Evolutionary conservation across 2,113 vertebrate species (phyloP), one percentile per base, ranked within the genome.

Genomic region (Oncorhynchus tshawytscha): DNA sequence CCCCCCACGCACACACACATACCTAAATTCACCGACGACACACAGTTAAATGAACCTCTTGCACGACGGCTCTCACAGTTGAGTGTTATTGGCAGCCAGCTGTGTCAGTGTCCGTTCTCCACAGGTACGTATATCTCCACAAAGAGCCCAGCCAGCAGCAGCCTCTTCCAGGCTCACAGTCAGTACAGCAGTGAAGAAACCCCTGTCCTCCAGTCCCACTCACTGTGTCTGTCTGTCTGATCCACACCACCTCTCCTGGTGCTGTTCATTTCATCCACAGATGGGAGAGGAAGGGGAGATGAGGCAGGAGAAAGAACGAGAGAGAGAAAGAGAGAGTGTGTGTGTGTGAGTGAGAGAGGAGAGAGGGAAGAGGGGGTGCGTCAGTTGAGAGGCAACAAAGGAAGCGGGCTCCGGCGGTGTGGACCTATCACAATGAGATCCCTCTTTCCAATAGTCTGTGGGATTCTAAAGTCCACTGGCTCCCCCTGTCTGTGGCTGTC

Each of bases 401-500:
- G 74, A 78, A 86, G 82, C 77, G 57, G 1, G 66, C 78, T 85
- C 49, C 65, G 82, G 81, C 84, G 60, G 71, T 75, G 83, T 86
- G 83, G 84, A 88, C 83, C 84, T 73, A 82, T 84, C 68, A 34
- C 81, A 85, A 86, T 74, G 78, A 87, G 73, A 85, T 88, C 78
- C 88, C 64, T 78, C 82, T 88, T 62, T 75, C 86, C 72, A 85
- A 67, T 18, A 2, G 88, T 67, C 81, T 85, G 88, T 78, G 70
- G 69, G 76, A 70, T 86, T 86, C 70, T n/a, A 83, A 94, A 87
- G 91, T 91, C 87, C 89, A 90, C 77, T 75, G 84, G 85, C 82
- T 87, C 92, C 84, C 91, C 87, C 88, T 88, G 22, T 84, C 75
- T 82, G 85, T 77, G 65, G 70, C 71, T 25, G 8, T 0, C 67